Base-by-base conservation (phyloP, 2,113 vertebrate genomes). In the Nycticryphes semicollaris region DNA sequence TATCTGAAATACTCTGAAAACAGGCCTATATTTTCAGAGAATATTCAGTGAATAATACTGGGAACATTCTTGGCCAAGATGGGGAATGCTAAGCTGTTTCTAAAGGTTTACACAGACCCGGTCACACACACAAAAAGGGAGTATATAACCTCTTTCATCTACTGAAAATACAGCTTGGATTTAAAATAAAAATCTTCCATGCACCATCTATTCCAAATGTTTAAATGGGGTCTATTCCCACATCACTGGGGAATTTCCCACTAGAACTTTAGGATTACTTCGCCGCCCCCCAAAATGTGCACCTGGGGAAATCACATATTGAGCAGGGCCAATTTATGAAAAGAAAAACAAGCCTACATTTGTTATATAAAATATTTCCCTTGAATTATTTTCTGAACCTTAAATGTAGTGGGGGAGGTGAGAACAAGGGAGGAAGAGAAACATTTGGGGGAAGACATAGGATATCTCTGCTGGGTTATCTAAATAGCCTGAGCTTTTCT, bases 311-410 rank as follows among this genome's bases (percentile, higher is more conserved):
- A 67, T 28, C 9, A 30, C 43, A 54, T 48, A 48, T 5, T 68
- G 39, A 89, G n/a, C 39, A 60, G 22, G 35, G 72, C 21, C 48
- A 84, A 82, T 76, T 82, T 84, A 70, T 68, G 64, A 82, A 75
- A 14, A 89, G 19, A 81, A 87, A 92, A 93, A 67, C 35, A 53
- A 94, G 73, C 59, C 76, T 35, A 60, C 16, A 16, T 78, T 75
- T 68, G 62, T 89, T 89, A 91, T 16, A 76, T 84, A 92, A 95
- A 93, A 77, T 88, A 94, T 85, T 87, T 70, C 14, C 28, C 37
- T 76, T 41, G 7, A 63, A 85, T 93, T 96, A 83, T 83, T 93
- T 95, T 91, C 67, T 87, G 73, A 67, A 57, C 45, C 45, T 89
- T 60, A 53, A 76, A 84, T 37, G n/a, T 41, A 84, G 66, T 72